A percentile compares a stretch with the other conserved stretches of the same genome.
Conservation (phyloP, 2,888 invertebrate genomes). For the Julus scandinavius region DNA sequence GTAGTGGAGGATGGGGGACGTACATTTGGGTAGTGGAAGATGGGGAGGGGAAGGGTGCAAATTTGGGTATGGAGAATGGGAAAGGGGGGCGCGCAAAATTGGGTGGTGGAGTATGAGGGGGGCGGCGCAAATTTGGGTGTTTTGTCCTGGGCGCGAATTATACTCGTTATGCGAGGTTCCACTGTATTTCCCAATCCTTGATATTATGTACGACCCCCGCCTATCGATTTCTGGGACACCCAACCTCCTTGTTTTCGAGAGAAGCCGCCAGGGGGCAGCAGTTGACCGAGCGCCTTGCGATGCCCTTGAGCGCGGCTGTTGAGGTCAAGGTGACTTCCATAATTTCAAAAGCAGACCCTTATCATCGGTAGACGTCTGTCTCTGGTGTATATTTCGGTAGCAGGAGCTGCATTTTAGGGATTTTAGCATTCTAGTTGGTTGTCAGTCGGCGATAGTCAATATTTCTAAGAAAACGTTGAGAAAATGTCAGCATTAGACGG, state of each 20-base stretch:
- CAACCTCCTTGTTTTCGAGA: not conserved
- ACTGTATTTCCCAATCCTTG: not conserved
- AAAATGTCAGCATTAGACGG: constrained; percentile 47
- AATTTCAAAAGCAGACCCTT: not conserved
- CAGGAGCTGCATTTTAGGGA: not conserved
- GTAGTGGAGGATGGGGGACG: too few species aligned
- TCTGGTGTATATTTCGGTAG: not conserved
- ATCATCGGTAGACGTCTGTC: not conserved
- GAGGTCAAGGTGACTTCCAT: not conserved
- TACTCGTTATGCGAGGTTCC: not conserved
- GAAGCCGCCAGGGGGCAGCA: not conserved
- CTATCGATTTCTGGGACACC: not conserved
- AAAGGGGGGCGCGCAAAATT: too few species aligned
- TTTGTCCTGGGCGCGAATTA: too few species aligned
- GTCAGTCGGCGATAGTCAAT: not conserved
- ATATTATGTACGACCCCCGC: not conserved
- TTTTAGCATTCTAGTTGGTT: not conserved
- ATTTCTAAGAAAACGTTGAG: not conserved
- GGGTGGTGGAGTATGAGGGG: too few species aligned
- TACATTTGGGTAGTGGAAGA: too few species aligned
- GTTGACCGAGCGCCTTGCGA: not conserved
- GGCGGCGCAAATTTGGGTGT: too few species aligned
- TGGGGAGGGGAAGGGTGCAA: too few species aligned
- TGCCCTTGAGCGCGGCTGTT: not conserved
- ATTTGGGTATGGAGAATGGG: too few species aligned